These are phyloP conservation scores for Myotis daubentonii DNA, from an alignment of 2,797 vertebrate genomes.

Conservation along the genomic window DNA sequence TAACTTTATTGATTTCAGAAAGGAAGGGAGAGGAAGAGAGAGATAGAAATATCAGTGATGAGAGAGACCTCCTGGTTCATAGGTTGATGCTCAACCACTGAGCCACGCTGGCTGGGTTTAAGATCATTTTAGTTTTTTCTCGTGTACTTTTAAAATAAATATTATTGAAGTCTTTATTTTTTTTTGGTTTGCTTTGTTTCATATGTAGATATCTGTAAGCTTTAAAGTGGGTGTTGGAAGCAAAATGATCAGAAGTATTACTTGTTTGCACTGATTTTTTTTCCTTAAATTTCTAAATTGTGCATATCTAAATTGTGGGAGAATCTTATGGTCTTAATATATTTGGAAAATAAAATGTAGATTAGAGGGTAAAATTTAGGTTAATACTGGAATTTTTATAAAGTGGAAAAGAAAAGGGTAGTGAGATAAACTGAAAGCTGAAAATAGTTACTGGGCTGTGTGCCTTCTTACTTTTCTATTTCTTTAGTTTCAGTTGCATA, in stretches of 20 bases:
- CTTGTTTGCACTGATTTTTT: conserved; percentile 49
- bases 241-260: conserved; percentile 32
- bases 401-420: conserved; percentile 52
- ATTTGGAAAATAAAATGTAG: conserved; percentile 36
- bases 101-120: too few species aligned
- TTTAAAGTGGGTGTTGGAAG: conserved; percentile 52
- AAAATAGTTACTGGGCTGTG: conserved; percentile 12
- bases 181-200: conserved; percentile 49
- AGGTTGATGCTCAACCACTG: too few species aligned
- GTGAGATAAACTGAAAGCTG: conserved; percentile 51
- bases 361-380: conserved; percentile 17
- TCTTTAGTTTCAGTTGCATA: conserved; percentile 52
- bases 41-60: too few species aligned
- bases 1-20: too few species aligned
- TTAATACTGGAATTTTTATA: conserved; percentile 49
- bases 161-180: conserved; percentile 30
- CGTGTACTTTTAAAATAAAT: neutral
- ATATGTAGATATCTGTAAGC: neutral
- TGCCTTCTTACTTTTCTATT: neutral
- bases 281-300: conserved; percentile 27
- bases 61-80: too few species aligned
- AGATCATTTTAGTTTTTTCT: neutral
- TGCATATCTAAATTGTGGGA: neutral
- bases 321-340: conserved; percentile 14
- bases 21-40: too few species aligned